Evolutionary conservation across 2,888 invertebrate species (phyloP), one percentile per base, ranked within the genome.

Genomic region (Troides aeacus): DNA sequence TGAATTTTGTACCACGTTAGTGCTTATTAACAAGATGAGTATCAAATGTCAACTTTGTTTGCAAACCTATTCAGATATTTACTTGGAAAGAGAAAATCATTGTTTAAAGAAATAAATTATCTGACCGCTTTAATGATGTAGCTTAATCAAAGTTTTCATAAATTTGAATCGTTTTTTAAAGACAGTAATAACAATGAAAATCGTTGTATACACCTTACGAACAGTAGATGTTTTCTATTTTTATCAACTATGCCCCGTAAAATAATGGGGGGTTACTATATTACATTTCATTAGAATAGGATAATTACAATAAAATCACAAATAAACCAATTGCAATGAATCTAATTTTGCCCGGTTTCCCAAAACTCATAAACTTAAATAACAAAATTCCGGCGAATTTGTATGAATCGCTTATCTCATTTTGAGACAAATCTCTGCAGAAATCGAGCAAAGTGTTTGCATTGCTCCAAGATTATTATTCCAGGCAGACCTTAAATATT

Each of bases 401-500:
- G 66, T 63, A 63, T 60, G 65, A 70, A 70, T 66, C 39, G 62
- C 70, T 66, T 66, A 66, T 69, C 65, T 57, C 62, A 57, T 58
- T 65, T 65, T 21, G 63, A 58, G 65, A 63, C 66, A 60, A 70
- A 70, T 70, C 66, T 70, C 70, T 59, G 69, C 62, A 57, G 42
- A 57, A 46, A 18, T 58, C 64, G 63, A 24, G 24, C 70, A 70
- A 30, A 30, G 66, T 70, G 70, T 70, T 70, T 66, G 66, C 69
- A 65, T 62, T 53, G 70, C 70, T 66, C 66, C 50, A 12, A 66
- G 63, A 70, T 70, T 70, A 70, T 66, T 70, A 70, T 66, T 62
- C 70, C 63, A 66, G 63, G 63, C 60, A 66, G 66, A 66, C 70
- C 66, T 70, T 66, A 66, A 66, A 70, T 70, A 70, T 70, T 70